phyloP scores from a whole-genome alignment of 2,888 invertebrate species.

The Netelia virgata region DNA sequence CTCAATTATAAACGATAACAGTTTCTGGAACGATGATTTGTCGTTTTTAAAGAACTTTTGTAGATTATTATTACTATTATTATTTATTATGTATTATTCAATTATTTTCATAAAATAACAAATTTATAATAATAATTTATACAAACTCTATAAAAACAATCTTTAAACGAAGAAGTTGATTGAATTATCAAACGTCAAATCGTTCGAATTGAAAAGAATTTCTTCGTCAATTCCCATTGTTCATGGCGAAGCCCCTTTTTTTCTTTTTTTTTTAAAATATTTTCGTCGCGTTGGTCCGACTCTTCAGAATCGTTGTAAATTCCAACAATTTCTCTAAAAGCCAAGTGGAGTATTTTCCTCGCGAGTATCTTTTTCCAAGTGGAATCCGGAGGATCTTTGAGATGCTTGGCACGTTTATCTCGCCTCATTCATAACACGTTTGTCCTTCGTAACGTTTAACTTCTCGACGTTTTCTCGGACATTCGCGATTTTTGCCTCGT shows the following conservation, averaged over 20 bases:
- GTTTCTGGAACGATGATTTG: too few species aligned
- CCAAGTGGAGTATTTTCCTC: background rate
- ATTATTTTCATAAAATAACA: background rate
- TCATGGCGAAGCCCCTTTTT: background rate
- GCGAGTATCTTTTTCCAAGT: conserved; percentile 17
- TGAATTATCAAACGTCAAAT: background rate
- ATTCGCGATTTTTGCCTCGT: conserved; percentile 9
- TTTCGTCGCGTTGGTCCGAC: background rate
- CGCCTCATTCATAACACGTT: background rate
- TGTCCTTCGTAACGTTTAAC: background rate
- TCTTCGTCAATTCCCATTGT: background rate
- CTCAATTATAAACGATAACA: too few species aligned
- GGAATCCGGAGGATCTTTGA: conserved; percentile 1
- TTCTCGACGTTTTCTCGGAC: background rate
- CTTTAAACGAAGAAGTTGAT: background rate
- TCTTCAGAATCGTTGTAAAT: background rate
- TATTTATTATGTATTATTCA: background rate
- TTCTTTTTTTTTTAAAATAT: background rate
- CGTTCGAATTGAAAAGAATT: too few species aligned
- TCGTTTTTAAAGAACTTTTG: too few species aligned
- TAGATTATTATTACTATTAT: too few species aligned
- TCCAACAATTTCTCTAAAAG: background rate
- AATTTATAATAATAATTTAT: background rate
- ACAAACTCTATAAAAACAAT: background rate
- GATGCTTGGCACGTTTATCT: conserved; percentile 39